Conservation (phyloP, 2,797 vertebrate genomes). For the Sebastes miniatus region DNA sequence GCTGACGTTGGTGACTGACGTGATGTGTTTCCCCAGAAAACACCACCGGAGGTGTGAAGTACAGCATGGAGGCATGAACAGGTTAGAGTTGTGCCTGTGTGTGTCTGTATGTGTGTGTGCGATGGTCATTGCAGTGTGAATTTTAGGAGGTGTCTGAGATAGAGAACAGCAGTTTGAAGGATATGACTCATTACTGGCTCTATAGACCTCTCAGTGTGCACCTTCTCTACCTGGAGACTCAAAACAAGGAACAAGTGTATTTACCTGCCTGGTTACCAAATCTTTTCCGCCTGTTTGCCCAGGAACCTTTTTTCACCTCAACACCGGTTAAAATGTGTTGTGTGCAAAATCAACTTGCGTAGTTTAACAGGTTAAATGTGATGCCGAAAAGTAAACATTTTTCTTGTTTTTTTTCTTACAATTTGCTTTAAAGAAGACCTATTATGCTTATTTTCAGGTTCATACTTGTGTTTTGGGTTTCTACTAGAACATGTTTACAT, state of each 20-base stretch:
- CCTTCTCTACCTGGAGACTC: conserved; percentile 24
- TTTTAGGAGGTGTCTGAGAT: conserved; percentile 71
- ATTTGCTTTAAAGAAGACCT: neutral
- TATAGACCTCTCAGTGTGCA: conserved; percentile 36
- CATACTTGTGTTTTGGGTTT: too few species aligned
- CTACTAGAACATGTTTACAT: too few species aligned
- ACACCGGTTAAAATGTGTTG: conserved; percentile 20
- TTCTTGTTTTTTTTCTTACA: neutral
- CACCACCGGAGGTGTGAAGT: conserved; percentile 58
- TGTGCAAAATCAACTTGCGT: neutral
- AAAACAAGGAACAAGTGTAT: conserved; percentile 48
- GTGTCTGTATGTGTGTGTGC: conserved; percentile 2
- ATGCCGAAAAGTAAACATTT: neutral
- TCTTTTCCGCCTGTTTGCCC: conserved; percentile 22
- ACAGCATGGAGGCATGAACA: conserved; percentile 60
- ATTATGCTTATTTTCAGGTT: too few species aligned
- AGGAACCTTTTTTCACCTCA: conserved; percentile 20
- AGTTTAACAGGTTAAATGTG: conserved; percentile 3
- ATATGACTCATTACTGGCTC: conserved; percentile 73
- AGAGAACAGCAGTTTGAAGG: conserved; percentile 56
- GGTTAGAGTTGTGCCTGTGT: conserved; percentile 35
- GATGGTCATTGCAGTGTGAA: conserved; percentile 23
- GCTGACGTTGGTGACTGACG: conserved; percentile 45
- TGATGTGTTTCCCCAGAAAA: conserved; percentile 68
- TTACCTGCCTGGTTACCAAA: conserved; percentile 45